Conservation (phyloP, 2,113 vertebrate genomes). For the human region DNA sequence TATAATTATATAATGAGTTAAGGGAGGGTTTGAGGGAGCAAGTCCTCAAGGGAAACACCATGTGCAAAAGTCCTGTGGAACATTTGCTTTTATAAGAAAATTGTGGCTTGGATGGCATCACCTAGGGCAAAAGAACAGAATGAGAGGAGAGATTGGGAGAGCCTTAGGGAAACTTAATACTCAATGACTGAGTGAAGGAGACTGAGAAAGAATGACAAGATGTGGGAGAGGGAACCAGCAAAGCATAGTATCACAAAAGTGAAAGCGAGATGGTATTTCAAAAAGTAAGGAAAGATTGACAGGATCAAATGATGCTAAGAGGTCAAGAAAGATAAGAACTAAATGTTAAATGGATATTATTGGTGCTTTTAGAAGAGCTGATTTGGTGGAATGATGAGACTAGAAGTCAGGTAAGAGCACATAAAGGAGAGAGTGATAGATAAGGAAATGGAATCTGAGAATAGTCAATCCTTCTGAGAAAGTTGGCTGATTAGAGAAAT, state of each 20-base stretch:
- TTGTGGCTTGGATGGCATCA: not conserved
- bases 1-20: not conserved
- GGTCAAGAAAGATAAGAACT: not conserved
- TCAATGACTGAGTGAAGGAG: not conserved
- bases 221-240: too few relatives aligned
- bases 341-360: not conserved
- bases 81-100: not conserved
- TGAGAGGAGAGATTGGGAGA: not conserved
- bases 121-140: not conserved
- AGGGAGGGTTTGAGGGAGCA: not conserved
- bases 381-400: not conserved
- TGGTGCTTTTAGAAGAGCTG: not conserved
- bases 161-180: not conserved
- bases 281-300: not conserved
- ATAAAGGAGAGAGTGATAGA: not conserved
- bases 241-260: not conserved
- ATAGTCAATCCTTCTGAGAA: not conserved
- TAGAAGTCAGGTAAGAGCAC: not conserved
- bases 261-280: not conserved
- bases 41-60: not conserved
- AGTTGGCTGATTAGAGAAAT: not conserved
- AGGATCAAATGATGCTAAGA: not conserved
- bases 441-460: not conserved
- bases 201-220: not conserved
- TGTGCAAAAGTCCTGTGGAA: not conserved